phyloP scores from a whole-genome alignment of 2,888 invertebrate species.

The Polylopha cassiicola region DNA sequence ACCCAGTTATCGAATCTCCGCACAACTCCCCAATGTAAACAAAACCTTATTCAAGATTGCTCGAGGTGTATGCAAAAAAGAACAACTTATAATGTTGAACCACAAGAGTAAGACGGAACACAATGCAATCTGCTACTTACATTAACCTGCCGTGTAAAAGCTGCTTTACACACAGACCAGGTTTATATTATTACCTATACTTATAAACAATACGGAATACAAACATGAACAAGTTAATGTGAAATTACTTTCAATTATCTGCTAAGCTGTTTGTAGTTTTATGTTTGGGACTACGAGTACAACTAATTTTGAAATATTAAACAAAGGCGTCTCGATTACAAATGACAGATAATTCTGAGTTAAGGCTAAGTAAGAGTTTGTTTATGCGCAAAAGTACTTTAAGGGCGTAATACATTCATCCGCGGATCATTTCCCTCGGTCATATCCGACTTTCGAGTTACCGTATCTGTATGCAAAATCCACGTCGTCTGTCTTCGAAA shows the following conservation, averaged over 20 bases:
- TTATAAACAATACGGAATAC: background rate
- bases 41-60: slow-evolving; percentile 41
- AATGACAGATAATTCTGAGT: no score
- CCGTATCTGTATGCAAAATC: slow-evolving; percentile 28
- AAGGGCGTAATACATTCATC: slow-evolving; percentile 13
- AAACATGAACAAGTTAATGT: no score
- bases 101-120: slow-evolving; percentile 53
- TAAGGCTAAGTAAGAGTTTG: no score
- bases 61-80: slow-evolving; percentile 45
- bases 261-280: no score
- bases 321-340: no score
- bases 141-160: slow-evolving; percentile 14
- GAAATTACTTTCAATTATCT: no score
- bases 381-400: background rate
- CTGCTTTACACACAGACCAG: slow-evolving; percentile 10
- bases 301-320: no score
- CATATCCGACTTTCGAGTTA: slow-evolving; percentile 31
- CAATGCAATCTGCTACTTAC: slow-evolving; percentile 40
- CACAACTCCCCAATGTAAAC: slow-evolving; percentile 31
- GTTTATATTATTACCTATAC: slow-evolving; percentile 1
- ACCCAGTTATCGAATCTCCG: no score
- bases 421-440: slow-evolving; percentile 28
- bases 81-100: slow-evolving; percentile 47
- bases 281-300: no score
- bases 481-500: slow-evolving; percentile 35